Evolutionary conservation across 1,140 invertebrate species (phyloP), one percentile per base, ranked within the genome.

Genomic region (Daktulosphaira vitifoliae): DNA sequence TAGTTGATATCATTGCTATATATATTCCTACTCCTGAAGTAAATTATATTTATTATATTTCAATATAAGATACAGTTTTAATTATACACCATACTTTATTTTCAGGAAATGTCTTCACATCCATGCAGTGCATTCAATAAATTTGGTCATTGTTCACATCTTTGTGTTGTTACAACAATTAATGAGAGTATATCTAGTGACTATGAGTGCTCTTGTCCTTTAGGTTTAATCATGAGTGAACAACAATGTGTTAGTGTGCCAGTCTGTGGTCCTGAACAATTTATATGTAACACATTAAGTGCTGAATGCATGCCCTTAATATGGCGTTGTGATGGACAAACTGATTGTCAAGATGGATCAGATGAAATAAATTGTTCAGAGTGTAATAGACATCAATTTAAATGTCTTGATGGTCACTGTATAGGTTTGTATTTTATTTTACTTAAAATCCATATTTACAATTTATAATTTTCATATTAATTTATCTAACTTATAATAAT

Each of bases 291-390:
- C 8, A 73, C 76, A 1, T 74, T 76, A 0, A 75, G 72, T 13
- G 73, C 75, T 3, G 82, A 86, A 67, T 96, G 93, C 74, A 90
- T 96, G 67, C 90, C 91, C 0, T 75, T 78, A 0, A 78, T 80
- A 0, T 95, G 91, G 90, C 84, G 84, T 50, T 94, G 91, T 74
- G 91, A 94, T 74, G 83, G 84, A 0, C 84, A 89, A 66, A 78
- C 77, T 38, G 91, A 97, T 74, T 96, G 93, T 77, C 76, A 79
- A 1, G 90, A 93, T 73, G 82, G 82, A 16, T 87, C 86, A 3
- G 89, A 92, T 71, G 89, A 93, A 75, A 74, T 81, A 2, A 82
- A 81, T n/a, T 90, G 88, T 71, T 78, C 82, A 1, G 75, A 75
- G 1, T 86, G 84, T 71, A 73, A 71, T 3, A 75, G 76, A 2